Evolutionary conservation across 2,888 invertebrate genomes (phyloP).

Genomic region (Amblyteles armatorius): DNA sequence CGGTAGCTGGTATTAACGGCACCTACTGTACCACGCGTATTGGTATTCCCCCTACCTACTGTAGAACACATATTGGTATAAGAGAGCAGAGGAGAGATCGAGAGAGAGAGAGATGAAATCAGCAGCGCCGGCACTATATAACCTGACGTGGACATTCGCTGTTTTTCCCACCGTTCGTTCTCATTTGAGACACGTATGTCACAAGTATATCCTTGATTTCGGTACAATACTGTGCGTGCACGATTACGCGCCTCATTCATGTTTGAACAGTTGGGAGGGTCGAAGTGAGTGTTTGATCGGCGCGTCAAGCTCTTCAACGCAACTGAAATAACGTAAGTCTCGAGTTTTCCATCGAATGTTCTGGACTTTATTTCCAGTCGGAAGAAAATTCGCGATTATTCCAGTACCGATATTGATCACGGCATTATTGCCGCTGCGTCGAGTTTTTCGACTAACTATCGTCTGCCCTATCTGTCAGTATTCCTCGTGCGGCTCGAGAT

Average conservation of each 20-base stretch:
- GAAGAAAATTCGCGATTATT: slow-evolving; percentile 17
- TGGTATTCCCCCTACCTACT: slow-evolving; percentile 12
- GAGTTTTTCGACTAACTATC: background rate
- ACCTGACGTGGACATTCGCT: slow-evolving; percentile 43
- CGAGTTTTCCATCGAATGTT: background rate
- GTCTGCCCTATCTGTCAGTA: background rate
- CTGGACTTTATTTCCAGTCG: background rate
- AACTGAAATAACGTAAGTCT: slow-evolving; percentile 12
- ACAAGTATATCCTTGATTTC: background rate
- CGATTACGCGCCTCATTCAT: slow-evolving; percentile 26
- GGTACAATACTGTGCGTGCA: slow-evolving; percentile 16
- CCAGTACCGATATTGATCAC: background rate
- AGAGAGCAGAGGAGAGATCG: background rate
- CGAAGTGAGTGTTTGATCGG: background rate
- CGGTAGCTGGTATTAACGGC: slow-evolving; percentile 6
- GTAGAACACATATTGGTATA: background rate
- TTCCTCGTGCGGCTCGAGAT: background rate
- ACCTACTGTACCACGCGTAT: slow-evolving; percentile 1
- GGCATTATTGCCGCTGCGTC: background rate
- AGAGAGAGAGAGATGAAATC: background rate
- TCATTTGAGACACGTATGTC: slow-evolving; percentile 28
- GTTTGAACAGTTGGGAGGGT: slow-evolving; percentile 7
- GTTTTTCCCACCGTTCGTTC: slow-evolving; percentile 8
- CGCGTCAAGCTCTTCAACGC: background rate
- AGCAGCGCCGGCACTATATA: slow-evolving; percentile 14